Evolutionary conservation across 1,140 invertebrate genomes (phyloP).

Genomic region (Propsilocerus akamusi): DNA sequence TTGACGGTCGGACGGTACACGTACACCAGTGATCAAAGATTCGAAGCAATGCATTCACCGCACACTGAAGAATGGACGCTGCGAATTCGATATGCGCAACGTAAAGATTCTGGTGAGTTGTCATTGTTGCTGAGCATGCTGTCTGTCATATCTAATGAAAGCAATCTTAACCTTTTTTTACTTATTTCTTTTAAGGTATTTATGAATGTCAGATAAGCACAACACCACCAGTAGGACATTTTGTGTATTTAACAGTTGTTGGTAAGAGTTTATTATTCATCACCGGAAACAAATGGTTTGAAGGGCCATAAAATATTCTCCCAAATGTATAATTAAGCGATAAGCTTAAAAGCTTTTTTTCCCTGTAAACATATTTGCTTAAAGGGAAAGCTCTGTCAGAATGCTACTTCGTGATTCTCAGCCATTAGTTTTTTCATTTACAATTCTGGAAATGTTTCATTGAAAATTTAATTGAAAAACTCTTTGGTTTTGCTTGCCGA

Average conservation of each 20-base stretch:
- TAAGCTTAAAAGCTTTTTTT: too few species aligned
- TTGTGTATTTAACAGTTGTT: constrained; percentile 55
- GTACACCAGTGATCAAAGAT: constrained; percentile 69
- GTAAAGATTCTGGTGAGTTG: constrained; percentile 61
- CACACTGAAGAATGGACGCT: constrained; percentile 62
- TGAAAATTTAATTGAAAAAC: neutral
- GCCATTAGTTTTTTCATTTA: neutral
- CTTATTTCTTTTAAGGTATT: constrained; percentile 13
- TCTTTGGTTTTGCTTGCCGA: neutral
- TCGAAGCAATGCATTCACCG: constrained; percentile 54
- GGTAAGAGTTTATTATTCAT: constrained; percentile 41
- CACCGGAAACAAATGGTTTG: neutral
- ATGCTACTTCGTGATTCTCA: neutral
- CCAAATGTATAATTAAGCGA: too few species aligned
- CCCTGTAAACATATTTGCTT: neutral
- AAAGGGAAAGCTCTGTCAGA: neutral
- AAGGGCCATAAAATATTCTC: too few species aligned
- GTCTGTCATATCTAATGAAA: neutral
- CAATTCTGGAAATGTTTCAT: neutral
- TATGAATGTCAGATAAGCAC: constrained; percentile 80
- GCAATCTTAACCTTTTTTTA: neutral
- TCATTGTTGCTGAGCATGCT: neutral
- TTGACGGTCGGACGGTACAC: constrained; percentile 70
- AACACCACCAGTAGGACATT: constrained; percentile 62
- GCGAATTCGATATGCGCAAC: constrained; percentile 51